phyloP scores from a whole-genome alignment of 2,113 vertebrate species.

The Entelurus aequoreus region DNA sequence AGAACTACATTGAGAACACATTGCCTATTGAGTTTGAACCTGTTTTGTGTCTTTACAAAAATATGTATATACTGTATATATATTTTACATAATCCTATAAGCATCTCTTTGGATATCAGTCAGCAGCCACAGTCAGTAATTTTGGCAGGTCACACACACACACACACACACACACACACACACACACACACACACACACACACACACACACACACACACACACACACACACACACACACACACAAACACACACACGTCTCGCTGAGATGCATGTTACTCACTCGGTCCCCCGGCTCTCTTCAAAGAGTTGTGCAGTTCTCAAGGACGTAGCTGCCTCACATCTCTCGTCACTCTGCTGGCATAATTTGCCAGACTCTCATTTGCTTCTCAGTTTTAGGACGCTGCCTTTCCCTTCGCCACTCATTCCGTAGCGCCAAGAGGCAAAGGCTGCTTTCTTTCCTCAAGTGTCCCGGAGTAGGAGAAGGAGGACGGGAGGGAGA shows the following conservation, averaged over 20 bases:
- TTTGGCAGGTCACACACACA: too few relatives aligned
- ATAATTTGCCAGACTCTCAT: conserved; percentile 45
- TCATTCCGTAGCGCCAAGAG: conserved; percentile 61
- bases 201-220: not conserved
- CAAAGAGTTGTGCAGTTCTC: conserved; percentile 97
- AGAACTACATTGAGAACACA: too few relatives aligned
- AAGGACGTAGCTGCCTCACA: conserved; percentile 93
- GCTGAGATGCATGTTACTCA: conserved; percentile 87
- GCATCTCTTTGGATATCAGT: not conserved
- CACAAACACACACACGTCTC: conserved; percentile 43
- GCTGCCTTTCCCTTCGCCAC: conserved; percentile 50
- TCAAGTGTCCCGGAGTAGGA: conserved; percentile 65
- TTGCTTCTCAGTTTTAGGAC: conserved; percentile 45
- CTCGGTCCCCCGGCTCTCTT: conserved; percentile 87
- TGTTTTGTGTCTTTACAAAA: too few relatives aligned
- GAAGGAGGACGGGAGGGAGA: conserved; percentile 45
- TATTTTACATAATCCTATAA: not conserved
- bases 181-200: not conserved
- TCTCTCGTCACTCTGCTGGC: conserved; percentile 53
- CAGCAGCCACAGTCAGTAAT: not conserved
- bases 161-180: too few relatives aligned
- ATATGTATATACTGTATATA: too few relatives aligned
- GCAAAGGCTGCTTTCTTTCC: conserved; percentile 47
- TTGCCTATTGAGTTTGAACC: too few relatives aligned
- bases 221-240: conserved; percentile 12